Base-by-base conservation (phyloP, 1,140 invertebrate genomes). In the Lepeophtheirus salmonis region DNA sequence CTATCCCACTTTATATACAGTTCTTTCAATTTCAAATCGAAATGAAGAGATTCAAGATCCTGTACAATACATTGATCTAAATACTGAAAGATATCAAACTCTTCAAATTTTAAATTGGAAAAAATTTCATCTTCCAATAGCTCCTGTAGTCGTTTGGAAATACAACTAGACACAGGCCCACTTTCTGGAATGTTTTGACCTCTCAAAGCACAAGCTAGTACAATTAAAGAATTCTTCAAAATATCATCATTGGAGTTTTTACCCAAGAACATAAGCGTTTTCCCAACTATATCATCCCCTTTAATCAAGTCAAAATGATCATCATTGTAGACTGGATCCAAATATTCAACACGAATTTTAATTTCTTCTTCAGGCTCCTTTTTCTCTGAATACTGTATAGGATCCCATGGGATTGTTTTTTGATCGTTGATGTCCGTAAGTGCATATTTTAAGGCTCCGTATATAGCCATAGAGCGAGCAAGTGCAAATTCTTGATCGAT, bases 301-400 rank as follows among this genome's bases (percentile, higher is more conserved):
- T 86, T 78, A 60, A 69, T 75, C 2, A 89, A 70, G 72, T 90
- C 86, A 74, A 90, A 89, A 71, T 92, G 87, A 68, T 85, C 81
- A 73, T 94, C 89, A 71, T 81, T 82, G 69, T 75, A 83, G 2
- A 79, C 78, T 69, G 91, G 90, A 66, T 83, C 77, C 25, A 95
- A 63, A 70, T 78, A 92, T 50, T 74, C 73, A 0, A 92, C 81
- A 60, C 86, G 75, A 1, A 89, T 73, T 74, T 83, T 86, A 16
- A 82, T 73, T 70, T 75, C 63, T 49, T 72, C 67, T 55, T 68
- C 70, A 48, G 67, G 68, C 61, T 71, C 69, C 26, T 73, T 65
- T 13, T 54, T 21, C 12, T 63, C 64, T 22, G 68, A 61, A 63
- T 68, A 64, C 41, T 51, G 52, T 53, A 23, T 24, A 17, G 55